Conservation (phyloP, 2,888 invertebrate genomes). For the Ecdyonurus torrentis region DNA sequence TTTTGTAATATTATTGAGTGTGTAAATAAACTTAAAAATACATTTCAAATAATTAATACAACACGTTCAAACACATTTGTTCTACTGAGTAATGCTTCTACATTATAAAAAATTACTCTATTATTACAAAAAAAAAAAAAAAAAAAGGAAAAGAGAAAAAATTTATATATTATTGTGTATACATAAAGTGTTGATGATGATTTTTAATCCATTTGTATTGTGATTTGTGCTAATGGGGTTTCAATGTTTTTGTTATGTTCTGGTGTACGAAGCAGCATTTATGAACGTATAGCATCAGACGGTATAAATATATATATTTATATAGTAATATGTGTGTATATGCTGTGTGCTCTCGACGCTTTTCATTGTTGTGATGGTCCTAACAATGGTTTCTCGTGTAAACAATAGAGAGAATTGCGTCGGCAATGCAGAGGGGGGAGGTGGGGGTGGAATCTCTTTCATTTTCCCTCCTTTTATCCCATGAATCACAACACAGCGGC, state of each 20-base stretch:
- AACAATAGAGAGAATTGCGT: background rate
- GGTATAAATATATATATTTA: background rate
- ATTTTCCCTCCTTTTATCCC: background rate
- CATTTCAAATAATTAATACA: no score
- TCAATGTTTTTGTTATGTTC: background rate
- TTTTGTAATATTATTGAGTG: no score
- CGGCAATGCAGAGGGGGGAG: background rate
- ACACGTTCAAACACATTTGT: no score
- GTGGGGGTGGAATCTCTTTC: background rate
- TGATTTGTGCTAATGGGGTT: background rate
- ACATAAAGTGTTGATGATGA: background rate
- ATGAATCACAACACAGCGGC: background rate
- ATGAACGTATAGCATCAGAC: background rate
- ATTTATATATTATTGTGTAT: background rate
- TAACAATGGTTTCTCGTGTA: background rate
- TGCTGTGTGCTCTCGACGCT: background rate
- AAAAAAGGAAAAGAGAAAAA: background rate
- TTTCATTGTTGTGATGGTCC: background rate
- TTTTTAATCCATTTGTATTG: background rate
- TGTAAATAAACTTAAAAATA: no score
- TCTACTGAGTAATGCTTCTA: no score
- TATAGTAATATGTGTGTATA: background rate
- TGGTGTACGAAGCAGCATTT: background rate
- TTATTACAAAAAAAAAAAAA: background rate
- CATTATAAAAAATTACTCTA: no score